Percentiles rank a stretch among this genome's conserved stretches.
Evolutionary conservation across 2,888 invertebrate genomes (phyloP).

Genomic region (Chloroclystis v-ata): DNA sequence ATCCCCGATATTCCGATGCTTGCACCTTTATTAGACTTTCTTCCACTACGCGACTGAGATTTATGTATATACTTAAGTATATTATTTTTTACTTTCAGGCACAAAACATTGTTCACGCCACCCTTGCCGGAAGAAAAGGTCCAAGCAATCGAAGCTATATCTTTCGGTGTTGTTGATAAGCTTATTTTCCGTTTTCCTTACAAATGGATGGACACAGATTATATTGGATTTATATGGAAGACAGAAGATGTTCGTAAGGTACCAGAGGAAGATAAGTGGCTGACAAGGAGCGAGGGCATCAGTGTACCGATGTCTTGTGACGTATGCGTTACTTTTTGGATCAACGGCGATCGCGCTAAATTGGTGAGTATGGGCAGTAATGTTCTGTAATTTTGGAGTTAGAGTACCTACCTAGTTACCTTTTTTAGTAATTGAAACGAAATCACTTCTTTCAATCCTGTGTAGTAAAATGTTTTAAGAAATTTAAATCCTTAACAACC

Average conservation of each 20-base stretch:
- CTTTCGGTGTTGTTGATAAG: conserved; percentile 83
- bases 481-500: too few species aligned
- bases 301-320: conserved; percentile 36
- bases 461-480: too few species aligned
- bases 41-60: too few species aligned
- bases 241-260: conserved; percentile 32
- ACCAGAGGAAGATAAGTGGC: conserved; percentile 38
- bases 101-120: conserved; percentile 76
- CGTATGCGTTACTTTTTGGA: conserved; percentile 43
- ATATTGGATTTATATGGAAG: conserved; percentile 41
- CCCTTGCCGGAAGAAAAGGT: conserved; percentile 73
- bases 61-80: background rate
- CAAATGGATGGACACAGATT: conserved; percentile 57
- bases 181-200: conserved; percentile 81
- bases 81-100: conserved; percentile 34
- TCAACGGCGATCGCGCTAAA: conserved; percentile 41
- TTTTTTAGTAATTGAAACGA: too few species aligned
- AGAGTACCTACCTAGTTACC: too few species aligned
- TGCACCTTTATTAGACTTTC: too few species aligned
- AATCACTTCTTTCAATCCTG: too few species aligned
- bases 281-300: conserved; percentile 33
- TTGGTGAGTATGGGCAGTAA: conserved; percentile 36
- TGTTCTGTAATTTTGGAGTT: too few species aligned
- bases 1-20: too few species aligned
- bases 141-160: conserved; percentile 76